These are phyloP conservation scores for Eurystomus glaucurus DNA, from an alignment of 2,797 vertebrate genomes.

Conservation along the genomic window DNA sequence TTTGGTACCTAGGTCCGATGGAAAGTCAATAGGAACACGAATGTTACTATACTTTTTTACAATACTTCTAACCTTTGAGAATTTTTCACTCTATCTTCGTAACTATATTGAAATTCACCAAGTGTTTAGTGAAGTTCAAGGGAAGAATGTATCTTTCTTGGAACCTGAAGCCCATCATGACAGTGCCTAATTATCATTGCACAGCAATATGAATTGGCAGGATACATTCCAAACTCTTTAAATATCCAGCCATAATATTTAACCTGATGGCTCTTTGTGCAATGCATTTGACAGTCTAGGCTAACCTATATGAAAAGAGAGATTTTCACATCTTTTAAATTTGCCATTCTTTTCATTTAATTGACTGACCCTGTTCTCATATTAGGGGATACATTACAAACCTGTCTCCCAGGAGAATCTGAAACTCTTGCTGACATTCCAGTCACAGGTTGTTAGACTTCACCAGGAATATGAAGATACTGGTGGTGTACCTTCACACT, in stretches of 20 bases:
- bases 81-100: background rate
- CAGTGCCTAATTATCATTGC: background rate
- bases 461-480: background rate
- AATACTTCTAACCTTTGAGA: background rate
- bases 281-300: background rate
- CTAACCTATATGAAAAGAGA: background rate
- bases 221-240: background rate
- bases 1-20: background rate
- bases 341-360: background rate
- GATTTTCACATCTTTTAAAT: background rate
- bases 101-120: background rate
- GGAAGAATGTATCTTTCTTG: background rate
- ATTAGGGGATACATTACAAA: background rate
- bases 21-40: background rate
- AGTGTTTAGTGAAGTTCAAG: background rate
- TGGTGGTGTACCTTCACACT: background rate
- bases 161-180: background rate
- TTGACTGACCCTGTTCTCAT: slow-evolving; percentile 10
- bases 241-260: background rate
- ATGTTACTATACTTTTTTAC: background rate
- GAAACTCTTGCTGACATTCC: background rate
- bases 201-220: background rate
- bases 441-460: background rate
- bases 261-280: background rate
- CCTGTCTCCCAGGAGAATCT: background rate